Percentiles rank a stretch among this genome's conserved stretches.
These are phyloP conservation scores for Gari tellinella DNA, from an alignment of 2,888 invertebrate species.

Conservation along the genomic window DNA sequence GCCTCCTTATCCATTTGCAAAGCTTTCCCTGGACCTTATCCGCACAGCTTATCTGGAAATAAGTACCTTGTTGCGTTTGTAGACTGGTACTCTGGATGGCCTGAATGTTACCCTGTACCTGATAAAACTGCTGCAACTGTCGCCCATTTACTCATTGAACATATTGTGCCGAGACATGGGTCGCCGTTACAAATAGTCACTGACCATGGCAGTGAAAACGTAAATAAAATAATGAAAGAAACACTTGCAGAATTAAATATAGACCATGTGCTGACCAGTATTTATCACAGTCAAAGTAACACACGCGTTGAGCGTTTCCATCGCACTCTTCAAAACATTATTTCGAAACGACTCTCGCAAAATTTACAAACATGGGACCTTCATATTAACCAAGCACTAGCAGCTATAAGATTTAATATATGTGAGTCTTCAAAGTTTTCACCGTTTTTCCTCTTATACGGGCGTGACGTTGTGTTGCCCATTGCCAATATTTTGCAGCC, in stretches of 20 bases:
- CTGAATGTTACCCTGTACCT: constrained; percentile 23
- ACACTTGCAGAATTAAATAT: constrained; percentile 23
- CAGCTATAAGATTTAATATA: constrained; percentile 38
- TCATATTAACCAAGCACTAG: constrained; percentile 40
- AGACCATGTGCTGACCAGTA: constrained; percentile 22
- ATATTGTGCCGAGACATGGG: constrained; percentile 28
- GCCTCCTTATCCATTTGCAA: constrained; percentile 4
- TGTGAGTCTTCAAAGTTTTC: constrained; percentile 41
- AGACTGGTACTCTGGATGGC: constrained; percentile 16
- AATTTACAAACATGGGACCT: constrained; percentile 38
- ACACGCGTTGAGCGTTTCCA: constrained; percentile 24
- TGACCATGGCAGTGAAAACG: constrained; percentile 32
- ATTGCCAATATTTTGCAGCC: constrained; percentile 45
- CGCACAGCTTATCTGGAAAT: neutral
- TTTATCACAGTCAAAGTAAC: constrained; percentile 26
- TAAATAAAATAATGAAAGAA: constrained; percentile 13
- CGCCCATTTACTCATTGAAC: constrained; percentile 18
- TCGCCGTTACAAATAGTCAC: constrained; percentile 32
- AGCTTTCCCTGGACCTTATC: constrained; percentile 11
- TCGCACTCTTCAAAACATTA: constrained; percentile 16
- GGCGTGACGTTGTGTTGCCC: constrained; percentile 43
- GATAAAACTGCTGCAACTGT: constrained; percentile 30
- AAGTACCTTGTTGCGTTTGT: constrained; percentile 6
- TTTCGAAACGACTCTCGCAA: constrained; percentile 26
- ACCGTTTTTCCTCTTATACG: constrained; percentile 45